Evolutionary conservation across 2,797 vertebrate genomes (phyloP), one percentile per base, ranked within the genome.

Genomic region (Sciaenops ocellatus): DNA sequence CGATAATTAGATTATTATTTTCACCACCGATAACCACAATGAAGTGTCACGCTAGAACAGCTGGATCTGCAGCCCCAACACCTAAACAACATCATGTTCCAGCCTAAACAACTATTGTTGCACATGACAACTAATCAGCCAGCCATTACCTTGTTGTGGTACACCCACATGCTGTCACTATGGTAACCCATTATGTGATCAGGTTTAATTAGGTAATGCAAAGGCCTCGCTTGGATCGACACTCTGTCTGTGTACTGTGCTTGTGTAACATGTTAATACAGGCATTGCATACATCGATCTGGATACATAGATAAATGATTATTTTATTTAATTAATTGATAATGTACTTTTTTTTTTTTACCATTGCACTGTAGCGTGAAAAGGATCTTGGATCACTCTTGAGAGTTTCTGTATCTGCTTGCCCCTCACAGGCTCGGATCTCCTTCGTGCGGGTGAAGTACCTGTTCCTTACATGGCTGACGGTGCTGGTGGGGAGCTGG

Each of bases 381-480:
- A 15, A 50, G 22, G 44, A 44, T 55, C 5, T 56, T 11, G 18
- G 16, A 28, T 74, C 11, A 1, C 15, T 69, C 6, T 28, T 6
- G n/a, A 46, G 24, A 66, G 10, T 64, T 59, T 77, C 1, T 68
- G 6, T 80, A 57, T 79, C 3, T 78, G 59, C 59, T 63, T 17
- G 3, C 67, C 41, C 16, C 47, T 47, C 12, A n/a, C 77, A 99
- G 98, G 96, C 97, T 92, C 97, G 96, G 82, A 96, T 99, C 93
- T 98, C 98, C 3, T 98, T 97, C 20, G 92, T 97, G 79, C 95
- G 97, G 88, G 97, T 99, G 94, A 99, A 99, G 92, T 99, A 98
- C 88, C 96, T 99, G 92, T 99, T 99, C 93, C 96, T 99, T 41
- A 98, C 98, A 70, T 99, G 98, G 98, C 89, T 99, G 95, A 97